Evolutionary conservation across 1,140 invertebrate species (phyloP).

Genomic region (Bombus sibiricus): DNA sequence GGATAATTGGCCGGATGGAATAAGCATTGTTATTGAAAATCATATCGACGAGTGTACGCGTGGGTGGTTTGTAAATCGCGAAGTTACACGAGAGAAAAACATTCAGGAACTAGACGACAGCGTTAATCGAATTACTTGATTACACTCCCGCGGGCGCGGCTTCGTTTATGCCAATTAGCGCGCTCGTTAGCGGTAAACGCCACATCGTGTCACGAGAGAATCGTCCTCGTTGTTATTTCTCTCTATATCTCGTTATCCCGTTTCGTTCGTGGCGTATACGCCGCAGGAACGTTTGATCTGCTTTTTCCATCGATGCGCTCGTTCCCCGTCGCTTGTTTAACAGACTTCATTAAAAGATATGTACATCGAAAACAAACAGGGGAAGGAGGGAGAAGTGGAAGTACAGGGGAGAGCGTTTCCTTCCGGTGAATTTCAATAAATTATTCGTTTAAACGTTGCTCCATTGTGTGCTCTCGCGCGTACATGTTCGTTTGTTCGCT

Average conservation of each 20-base stretch:
- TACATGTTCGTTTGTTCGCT: background rate
- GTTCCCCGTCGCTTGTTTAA: background rate
- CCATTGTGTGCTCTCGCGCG: background rate
- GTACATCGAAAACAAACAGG: conserved; percentile 4
- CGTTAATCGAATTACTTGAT: conserved; percentile 54
- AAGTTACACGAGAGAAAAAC: conserved; percentile 19
- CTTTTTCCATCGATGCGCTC: conserved; percentile 32
- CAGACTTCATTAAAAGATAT: conserved; percentile 33
- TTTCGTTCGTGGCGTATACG: background rate
- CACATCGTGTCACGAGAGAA: conserved; percentile 50
- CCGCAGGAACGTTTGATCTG: conserved; percentile 45
- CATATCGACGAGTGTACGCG: background rate
- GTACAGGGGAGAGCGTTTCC: background rate
- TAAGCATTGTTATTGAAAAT: background rate
- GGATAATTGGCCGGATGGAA: background rate
- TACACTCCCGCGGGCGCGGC: conserved; percentile 52
- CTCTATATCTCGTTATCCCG: conserved; percentile 50
- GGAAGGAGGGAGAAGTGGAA: background rate
- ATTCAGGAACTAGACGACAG: conserved; percentile 41
- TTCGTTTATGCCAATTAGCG: conserved; percentile 72
- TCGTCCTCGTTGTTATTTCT: conserved; percentile 53
- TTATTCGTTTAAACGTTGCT: conserved; percentile 6
- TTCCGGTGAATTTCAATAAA: conserved; percentile 34
- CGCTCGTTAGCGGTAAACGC: conserved; percentile 72
- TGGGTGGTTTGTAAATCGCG: background rate